Percentiles rank a stretch among this genome's conserved stretches.
phyloP scores from a whole-genome alignment of 2,797 vertebrate species.

The Labroides dimidiatus region DNA sequence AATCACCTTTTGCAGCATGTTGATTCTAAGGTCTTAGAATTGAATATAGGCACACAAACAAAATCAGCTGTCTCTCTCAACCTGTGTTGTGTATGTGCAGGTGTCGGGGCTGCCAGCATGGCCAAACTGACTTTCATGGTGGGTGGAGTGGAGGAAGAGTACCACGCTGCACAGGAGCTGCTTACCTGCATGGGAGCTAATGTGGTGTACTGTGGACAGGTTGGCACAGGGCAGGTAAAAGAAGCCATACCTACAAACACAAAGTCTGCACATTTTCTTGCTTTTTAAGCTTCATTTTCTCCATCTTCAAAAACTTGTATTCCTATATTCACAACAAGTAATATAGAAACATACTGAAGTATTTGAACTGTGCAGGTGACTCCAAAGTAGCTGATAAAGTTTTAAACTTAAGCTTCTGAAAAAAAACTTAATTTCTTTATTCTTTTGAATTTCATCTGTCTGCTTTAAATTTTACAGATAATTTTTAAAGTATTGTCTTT shows the following conservation, averaged over 20 bases:
- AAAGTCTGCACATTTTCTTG: neutral
- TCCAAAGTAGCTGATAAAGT: no score
- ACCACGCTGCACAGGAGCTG: constrained; percentile 91
- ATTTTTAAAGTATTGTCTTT: no score
- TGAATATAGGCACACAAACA: no score
- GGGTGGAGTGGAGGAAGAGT: constrained; percentile 93
- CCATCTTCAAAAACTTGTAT: no score
- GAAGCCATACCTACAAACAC: neutral
- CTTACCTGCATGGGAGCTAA: constrained; percentile 95
- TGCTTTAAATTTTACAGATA: no score
- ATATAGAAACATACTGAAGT: no score
- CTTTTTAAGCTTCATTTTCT: neutral
- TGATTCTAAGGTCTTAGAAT: no score
- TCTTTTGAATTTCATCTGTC: no score
- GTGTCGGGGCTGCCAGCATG: constrained; percentile 92
- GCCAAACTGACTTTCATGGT: constrained; percentile 97
- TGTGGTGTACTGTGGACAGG: constrained; percentile 92
- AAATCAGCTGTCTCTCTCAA: constrained; percentile 6
- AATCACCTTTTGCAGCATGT: neutral
- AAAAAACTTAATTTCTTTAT: no score
- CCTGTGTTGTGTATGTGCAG: constrained; percentile 73
- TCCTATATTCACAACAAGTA: neutral
- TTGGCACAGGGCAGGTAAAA: constrained; percentile 92
- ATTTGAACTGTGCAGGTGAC: no score
- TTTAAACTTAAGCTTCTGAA: no score